Conservation (phyloP, 1,140 invertebrate genomes). For the Oscheius sp. region DNA sequence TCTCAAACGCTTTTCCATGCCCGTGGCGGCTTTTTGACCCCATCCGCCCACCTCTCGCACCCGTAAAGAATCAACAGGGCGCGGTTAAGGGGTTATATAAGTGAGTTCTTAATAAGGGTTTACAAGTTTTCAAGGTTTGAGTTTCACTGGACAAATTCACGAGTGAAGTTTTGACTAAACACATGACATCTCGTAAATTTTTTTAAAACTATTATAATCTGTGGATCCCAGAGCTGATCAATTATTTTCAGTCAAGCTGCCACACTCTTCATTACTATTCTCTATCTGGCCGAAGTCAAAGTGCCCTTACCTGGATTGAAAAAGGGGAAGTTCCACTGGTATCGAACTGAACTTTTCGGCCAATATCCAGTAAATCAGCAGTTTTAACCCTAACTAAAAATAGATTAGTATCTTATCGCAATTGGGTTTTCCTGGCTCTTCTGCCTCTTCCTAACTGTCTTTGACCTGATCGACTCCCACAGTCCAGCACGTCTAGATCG, state of each 20-base stretch:
- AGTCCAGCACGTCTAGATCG: conserved; percentile 56
- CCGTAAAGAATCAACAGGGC: no score
- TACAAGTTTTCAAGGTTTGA: no score
- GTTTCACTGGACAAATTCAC: no score
- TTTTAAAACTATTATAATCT: no score
- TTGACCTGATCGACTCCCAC: conserved; percentile 41
- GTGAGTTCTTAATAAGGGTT: no score
- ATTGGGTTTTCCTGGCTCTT: conserved; percentile 54
- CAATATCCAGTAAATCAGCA: conserved; percentile 51
- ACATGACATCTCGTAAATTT: no score
- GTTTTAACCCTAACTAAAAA: neutral
- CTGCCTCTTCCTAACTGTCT: conserved; percentile 54
- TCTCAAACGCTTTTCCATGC: no score
- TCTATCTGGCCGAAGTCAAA: conserved; percentile 50
- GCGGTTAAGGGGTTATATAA: no score
- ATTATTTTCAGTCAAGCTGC: conserved; percentile 45
- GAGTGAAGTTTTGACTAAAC: no score
- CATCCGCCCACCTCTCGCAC: no score
- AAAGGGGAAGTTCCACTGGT: conserved; percentile 48
- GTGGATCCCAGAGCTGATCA: neutral
- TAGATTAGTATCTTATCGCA: conserved; percentile 53
- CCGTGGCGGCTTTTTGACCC: no score
- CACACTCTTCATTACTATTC: conserved; percentile 53
- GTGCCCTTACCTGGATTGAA: conserved; percentile 51
- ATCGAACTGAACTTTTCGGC: conserved; percentile 51